phyloP scores from a whole-genome alignment of 1,140 invertebrate species.

The Drosophila ficusphila region DNA sequence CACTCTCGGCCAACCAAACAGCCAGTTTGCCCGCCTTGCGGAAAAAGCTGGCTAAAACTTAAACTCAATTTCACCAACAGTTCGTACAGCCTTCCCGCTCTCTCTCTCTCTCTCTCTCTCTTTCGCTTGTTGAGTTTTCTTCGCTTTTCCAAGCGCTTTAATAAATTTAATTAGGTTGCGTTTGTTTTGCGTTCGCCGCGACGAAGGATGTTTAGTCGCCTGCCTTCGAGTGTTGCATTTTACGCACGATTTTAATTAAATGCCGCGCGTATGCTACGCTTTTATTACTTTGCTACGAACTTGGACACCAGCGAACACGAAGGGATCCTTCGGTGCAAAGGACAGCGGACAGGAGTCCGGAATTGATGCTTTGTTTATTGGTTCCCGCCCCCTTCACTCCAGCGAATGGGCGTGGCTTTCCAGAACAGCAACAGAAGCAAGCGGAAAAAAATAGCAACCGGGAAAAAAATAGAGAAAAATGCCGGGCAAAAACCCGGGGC shows the following conservation, averaged over 20 bases:
- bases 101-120: too few species aligned
- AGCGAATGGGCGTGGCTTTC: constrained; percentile 27
- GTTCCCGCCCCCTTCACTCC: constrained; percentile 3
- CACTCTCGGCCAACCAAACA: constrained; percentile 22
- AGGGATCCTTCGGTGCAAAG: too few species aligned
- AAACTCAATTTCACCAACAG: constrained; percentile 65
- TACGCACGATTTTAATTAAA: constrained; percentile 78
- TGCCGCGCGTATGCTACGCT: constrained; percentile 45
- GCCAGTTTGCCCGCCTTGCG: neutral
- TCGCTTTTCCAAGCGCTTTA: constrained; percentile 66
- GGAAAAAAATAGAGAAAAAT: too few species aligned
- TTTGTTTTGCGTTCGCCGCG: constrained; percentile 24
- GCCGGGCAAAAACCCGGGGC: neutral
- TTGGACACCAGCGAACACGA: neutral
- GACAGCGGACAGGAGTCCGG: neutral
- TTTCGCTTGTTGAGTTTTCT: too few species aligned
- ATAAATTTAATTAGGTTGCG: constrained; percentile 73
- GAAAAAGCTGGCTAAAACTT: constrained; percentile 42
- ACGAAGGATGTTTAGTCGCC: neutral
- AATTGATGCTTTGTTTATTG: constrained; percentile 38
- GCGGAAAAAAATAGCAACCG: too few species aligned
- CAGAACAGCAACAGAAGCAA: too few species aligned
- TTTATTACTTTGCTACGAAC: constrained; percentile 30
- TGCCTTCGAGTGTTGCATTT: constrained; percentile 66
- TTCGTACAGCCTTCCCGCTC: too few species aligned